Evolutionary conservation across 2,888 invertebrate genomes (phyloP).

Genomic region (Meteorus colon): DNA sequence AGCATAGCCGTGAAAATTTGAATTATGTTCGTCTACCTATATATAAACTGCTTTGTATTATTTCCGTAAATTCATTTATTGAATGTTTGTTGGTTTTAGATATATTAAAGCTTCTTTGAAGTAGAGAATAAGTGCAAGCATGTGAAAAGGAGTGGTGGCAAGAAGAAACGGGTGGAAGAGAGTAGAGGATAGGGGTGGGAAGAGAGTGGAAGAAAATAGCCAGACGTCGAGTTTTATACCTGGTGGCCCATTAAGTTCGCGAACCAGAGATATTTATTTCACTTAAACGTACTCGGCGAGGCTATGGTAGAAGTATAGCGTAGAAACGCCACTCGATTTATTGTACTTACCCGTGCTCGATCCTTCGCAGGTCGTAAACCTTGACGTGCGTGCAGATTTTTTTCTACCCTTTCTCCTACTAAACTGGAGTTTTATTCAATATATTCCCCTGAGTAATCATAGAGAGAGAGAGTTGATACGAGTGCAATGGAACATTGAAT

Average conservation of each 20-base stretch:
- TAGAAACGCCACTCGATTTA: constrained; percentile 61
- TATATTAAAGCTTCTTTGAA: not conserved
- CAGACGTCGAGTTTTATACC: constrained; percentile 47
- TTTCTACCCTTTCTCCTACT: constrained; percentile 12
- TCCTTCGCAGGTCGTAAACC: constrained; percentile 63
- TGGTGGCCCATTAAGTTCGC: constrained; percentile 55
- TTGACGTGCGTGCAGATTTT: constrained; percentile 35
- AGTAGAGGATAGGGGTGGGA: constrained; percentile 39
- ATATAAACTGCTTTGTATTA: not conserved
- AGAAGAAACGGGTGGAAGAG: not conserved
- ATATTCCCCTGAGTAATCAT: too few species aligned
- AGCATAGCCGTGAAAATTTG: not conserved
- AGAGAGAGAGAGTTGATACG: too few species aligned
- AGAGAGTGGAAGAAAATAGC: constrained; percentile 46
- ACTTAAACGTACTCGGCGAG: constrained; percentile 55
- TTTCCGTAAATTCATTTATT: not conserved
- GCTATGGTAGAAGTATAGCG: constrained; percentile 45
- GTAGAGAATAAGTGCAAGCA: too few species aligned
- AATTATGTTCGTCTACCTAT: not conserved
- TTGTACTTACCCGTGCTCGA: constrained; percentile 61
- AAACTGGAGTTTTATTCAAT: not conserved
- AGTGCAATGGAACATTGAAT: too few species aligned
- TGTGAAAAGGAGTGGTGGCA: too few species aligned
- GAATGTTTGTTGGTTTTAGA: not conserved
- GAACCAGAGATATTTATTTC: constrained; percentile 62